Base-by-base conservation (phyloP, 2,888 invertebrate species). In the Dasysyrphus albostriatus region DNA sequence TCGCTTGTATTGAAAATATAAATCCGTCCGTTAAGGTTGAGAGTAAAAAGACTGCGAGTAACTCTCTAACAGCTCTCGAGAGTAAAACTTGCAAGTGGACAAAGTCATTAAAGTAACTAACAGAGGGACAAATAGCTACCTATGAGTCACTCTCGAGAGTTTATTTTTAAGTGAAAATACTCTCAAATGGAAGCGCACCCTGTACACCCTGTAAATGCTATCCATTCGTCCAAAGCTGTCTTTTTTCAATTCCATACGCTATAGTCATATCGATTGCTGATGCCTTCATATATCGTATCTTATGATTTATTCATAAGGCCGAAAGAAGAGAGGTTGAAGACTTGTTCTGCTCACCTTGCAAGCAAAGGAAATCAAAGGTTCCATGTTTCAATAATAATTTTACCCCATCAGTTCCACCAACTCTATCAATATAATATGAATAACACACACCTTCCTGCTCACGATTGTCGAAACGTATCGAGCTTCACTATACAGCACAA, bases 261-360 rank as follows among this genome's bases (percentile, higher is more conserved):
- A 10, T 19, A 42, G 24, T 16, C 49, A 6, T 72, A 82, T 76
- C 56, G 76, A 72, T 65, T 82, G 70, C n/a, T n/a, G n/a, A n/a
- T n/a, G n/a, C 39, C 39, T 29, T 29, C 16, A 1, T 24, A 16
- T 63, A 32, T 42, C 37, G n/a, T 65, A 34, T 37, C 76, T 65
- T 65, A 73, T 83, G 83, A 83, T 78, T 83, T 83, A 83, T 83
- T 83, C 83, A 83, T 83, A 54, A 77, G 72, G 54, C 54, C 54
- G 39, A 42, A 61, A 24, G 51, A 80, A 24, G 63, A 24, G 63
- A 34, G 69, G 44, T 54, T 70, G 44, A 24, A 12, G 39, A 58
- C 24, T 44, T 29, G 19, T 12, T 44, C 42, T 49, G 39, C 69
- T 82, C 49, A 76, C 63, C 75, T 76, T 24, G 51, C 54, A 32